phyloP scores from a whole-genome alignment of 1,140 invertebrate species.

The Latrodectus geometricus region DNA sequence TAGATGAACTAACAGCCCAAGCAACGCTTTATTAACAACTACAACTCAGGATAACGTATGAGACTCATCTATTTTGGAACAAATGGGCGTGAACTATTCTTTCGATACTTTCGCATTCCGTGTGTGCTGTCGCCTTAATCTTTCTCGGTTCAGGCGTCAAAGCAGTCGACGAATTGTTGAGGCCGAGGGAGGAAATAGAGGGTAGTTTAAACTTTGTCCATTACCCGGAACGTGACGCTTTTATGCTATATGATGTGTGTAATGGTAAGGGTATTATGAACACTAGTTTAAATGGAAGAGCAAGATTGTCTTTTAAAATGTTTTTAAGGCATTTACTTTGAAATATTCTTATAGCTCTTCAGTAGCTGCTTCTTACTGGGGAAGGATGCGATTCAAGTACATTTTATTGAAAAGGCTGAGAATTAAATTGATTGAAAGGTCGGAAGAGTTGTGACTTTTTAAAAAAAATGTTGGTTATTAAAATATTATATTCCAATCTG shows the following conservation, averaged over 20 bases:
- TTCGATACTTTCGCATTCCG: neutral
- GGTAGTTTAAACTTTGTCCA: neutral
- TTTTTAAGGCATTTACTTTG: neutral
- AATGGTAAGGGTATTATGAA: neutral
- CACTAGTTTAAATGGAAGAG: neutral
- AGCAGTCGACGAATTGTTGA: neutral
- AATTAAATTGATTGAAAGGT: no score
- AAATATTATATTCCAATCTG: no score
- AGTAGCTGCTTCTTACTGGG: no score
- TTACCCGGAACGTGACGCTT: neutral
- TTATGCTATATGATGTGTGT: neutral
- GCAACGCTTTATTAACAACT: neutral
- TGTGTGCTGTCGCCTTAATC: neutral
- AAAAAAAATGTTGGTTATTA: no score
- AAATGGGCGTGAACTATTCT: neutral
- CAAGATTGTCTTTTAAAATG: neutral
- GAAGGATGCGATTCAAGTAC: no score
- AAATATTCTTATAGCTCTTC: no score
- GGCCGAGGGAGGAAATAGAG: neutral
- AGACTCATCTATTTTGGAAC: neutral
- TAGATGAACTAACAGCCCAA: neutral
- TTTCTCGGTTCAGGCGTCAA: neutral
- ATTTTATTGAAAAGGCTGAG: no score
- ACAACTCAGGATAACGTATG: neutral
- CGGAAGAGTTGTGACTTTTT: no score